These are phyloP conservation scores for Drosophila multiciliata DNA, from an alignment of 2,888 invertebrate genomes.

Conservation along the genomic window DNA sequence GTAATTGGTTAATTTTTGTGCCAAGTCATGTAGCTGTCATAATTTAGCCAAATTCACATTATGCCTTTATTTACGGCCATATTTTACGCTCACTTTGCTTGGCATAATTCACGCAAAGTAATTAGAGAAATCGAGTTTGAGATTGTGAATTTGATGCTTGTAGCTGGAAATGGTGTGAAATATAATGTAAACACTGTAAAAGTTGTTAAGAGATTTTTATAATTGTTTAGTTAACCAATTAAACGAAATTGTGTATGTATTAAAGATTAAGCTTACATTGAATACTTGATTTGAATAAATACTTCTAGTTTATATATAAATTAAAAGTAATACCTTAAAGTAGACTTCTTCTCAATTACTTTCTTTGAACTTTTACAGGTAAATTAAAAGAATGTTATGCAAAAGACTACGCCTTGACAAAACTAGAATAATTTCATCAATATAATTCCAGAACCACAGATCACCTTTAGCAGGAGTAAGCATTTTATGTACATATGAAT, in stretches of 20 bases:
- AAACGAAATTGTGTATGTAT: not conserved
- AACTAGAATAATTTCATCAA: not conserved
- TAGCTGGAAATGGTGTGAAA: conserved; percentile 5
- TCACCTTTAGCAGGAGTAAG: not conserved
- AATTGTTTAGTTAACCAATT: not conserved
- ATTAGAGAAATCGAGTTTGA: conserved; percentile 20
- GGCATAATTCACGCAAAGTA: conserved; percentile 28
- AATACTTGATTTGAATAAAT: not conserved
- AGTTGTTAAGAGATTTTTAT: not conserved
- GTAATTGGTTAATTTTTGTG: conserved; percentile 64
- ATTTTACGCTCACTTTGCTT: conserved; percentile 54
- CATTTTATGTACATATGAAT: not conserved
- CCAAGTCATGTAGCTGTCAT: conserved; percentile 69
- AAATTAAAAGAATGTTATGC: not conserved
- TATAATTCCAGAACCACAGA: not conserved
- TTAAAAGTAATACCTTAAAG: no score
- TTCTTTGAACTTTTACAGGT: not conserved
- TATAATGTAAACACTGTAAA: conserved; percentile 10
- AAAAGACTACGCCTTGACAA: not conserved
- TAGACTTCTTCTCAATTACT: not conserved
- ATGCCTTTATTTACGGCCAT: conserved; percentile 41
- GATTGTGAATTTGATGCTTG: not conserved
- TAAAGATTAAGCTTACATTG: not conserved
- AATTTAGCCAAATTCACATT: conserved; percentile 36
- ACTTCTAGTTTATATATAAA: not conserved